Percentiles rank a stretch among this genome's conserved stretches.
These are phyloP conservation scores for Coranthus polyacanthus DNA, from an alignment of 2,797 vertebrate species.

Conservation along the genomic window DNA sequence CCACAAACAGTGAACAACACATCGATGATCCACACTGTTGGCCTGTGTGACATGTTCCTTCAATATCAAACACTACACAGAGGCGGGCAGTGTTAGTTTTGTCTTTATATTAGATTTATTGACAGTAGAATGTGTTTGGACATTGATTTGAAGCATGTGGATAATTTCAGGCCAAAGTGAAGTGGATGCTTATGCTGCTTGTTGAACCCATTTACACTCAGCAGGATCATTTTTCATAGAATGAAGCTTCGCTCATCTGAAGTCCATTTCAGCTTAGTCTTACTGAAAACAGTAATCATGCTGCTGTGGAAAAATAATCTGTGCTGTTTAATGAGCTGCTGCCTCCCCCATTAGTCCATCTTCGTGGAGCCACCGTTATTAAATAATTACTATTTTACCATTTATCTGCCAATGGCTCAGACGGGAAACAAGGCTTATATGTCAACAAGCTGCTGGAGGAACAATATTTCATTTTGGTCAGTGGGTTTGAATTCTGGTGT, in stretches of 20 bases:
- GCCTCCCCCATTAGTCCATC: slow-evolving; percentile 39
- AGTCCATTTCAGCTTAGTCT: slow-evolving; percentile 1
- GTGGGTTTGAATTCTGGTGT: neutral
- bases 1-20: too few relatives aligned
- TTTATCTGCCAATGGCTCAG: slow-evolving; percentile 9
- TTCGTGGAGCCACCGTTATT: slow-evolving; percentile 18
- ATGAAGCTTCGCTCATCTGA: slow-evolving; percentile 4
- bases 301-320: slow-evolving; percentile 32
- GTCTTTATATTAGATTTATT: too few relatives aligned
- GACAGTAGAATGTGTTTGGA: neutral
- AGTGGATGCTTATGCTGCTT: neutral
- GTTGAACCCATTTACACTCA: neutral
- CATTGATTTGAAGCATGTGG: neutral
- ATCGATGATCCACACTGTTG: too few relatives aligned
- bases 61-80: too few relatives aligned
- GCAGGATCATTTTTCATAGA: neutral
- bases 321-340: slow-evolving; percentile 30
- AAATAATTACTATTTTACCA: slow-evolving; percentile 22
- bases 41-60: too few relatives aligned
- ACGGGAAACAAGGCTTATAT: neutral
- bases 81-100: too few relatives aligned
- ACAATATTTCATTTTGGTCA: neutral
- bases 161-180: neutral
- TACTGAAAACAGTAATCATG: slow-evolving; percentile 33
- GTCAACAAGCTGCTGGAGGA: neutral